These are phyloP conservation scores for Holothuria scabra DNA, from an alignment of 53 echinoderm and acorn worm species.

Conservation along the genomic window DNA sequence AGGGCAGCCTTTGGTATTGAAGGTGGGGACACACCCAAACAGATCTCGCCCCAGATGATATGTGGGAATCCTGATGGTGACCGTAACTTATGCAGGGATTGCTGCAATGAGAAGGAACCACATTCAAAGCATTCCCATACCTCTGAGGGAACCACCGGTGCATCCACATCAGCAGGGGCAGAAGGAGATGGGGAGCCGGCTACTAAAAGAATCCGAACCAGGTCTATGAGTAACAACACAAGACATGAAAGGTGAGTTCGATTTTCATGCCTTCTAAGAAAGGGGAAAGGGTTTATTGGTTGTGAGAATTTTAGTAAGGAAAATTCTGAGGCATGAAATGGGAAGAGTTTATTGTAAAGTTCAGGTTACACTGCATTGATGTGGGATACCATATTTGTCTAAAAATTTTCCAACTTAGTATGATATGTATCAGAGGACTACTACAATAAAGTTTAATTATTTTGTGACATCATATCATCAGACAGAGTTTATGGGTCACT, in stretches of 20 bases:
- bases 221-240: conserved; percentile 11
- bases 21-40: conserved; percentile 50
- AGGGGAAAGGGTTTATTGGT: too few species aligned
- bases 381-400: too few species aligned
- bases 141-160: background rate
- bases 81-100: conserved; percentile 85
- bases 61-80: conserved; percentile 92
- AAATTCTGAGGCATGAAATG: too few species aligned
- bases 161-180: background rate
- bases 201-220: conserved; percentile 7
- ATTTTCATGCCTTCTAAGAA: too few species aligned
- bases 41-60: conserved; percentile 50
- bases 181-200: background rate
- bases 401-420: too few species aligned
- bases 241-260: conserved; percentile 6
- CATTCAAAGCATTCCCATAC: conserved; percentile 11
- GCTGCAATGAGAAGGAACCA: conserved; percentile 85
- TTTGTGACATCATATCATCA: too few species aligned
- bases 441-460: too few species aligned
- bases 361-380: too few species aligned
- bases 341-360: background rate
- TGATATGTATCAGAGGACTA: too few species aligned
- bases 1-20: conserved; percentile 83
- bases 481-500: too few species aligned
- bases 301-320: too few species aligned